A percentile compares a stretch with the other conserved stretches of the same genome.
Evolutionary conservation across 2,797 vertebrate species (phyloP).

Genomic region (Triplophysa bombifrons): DNA sequence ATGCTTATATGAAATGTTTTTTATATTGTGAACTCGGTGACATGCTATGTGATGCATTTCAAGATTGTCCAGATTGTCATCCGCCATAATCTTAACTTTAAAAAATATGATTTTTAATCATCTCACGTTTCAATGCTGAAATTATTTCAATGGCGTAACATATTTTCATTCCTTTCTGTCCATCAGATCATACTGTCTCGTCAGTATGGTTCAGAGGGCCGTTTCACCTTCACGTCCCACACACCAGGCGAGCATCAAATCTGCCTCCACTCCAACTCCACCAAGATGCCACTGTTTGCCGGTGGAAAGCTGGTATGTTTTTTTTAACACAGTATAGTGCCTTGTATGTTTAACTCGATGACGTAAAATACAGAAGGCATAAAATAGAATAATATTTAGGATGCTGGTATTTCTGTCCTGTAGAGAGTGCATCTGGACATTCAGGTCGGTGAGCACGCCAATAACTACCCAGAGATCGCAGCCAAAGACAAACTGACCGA

Average conservation of each 20-base stretch:
- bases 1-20: background rate
- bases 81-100: no score
- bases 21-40: background rate
- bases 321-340: background rate
- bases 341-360: background rate
- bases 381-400: background rate
- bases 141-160: no score
- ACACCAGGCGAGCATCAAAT: slow-evolving; percentile 96
- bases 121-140: no score
- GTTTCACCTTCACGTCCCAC: slow-evolving; percentile 95
- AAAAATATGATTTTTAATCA: no score
- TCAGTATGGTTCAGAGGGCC: slow-evolving; percentile 92
- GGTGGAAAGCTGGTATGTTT: slow-evolving; percentile 88
- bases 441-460: slow-evolving; percentile 93
- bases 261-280: slow-evolving; percentile 95
- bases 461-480: slow-evolving; percentile 95
- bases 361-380: background rate
- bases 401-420: background rate
- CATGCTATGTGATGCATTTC: background rate
- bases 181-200: slow-evolving; percentile 88
- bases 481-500: slow-evolving; percentile 94
- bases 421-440: slow-evolving; percentile 93
- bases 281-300: slow-evolving; percentile 90
- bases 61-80: no score
- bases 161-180: background rate